A percentile compares a stretch with the other conserved stretches of the same genome.
Conservation (phyloP, 2,797 vertebrate genomes). For the Siniperca obscura region DNA sequence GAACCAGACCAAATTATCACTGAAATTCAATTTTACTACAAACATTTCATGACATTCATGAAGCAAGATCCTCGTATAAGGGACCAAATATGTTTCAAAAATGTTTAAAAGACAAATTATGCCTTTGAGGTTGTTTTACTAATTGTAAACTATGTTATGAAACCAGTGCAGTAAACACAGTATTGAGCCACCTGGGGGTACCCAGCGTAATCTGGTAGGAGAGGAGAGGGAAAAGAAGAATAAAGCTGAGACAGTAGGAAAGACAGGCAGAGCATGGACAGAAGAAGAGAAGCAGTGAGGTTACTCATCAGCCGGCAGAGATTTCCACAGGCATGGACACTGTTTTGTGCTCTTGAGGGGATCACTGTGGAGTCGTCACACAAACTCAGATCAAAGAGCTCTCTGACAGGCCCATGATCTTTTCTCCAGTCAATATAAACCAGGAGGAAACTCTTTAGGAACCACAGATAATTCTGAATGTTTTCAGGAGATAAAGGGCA, state of each 20-base stretch:
- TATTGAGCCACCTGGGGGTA: slow-evolving; percentile 41
- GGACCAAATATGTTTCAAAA: slow-evolving; percentile 23
- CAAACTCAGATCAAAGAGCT: slow-evolving; percentile 91
- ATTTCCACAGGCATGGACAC: slow-evolving; percentile 71
- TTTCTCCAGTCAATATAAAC: slow-evolving; percentile 81
- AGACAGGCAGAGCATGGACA: slow-evolving; percentile 54
- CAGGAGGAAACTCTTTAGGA: slow-evolving; percentile 86
- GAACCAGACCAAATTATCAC: background rate
- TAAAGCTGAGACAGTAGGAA: slow-evolving; percentile 61
- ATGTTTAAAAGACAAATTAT: background rate
- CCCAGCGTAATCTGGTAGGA: slow-evolving; percentile 24
- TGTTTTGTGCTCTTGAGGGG: slow-evolving; percentile 84
- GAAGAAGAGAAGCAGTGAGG: slow-evolving; percentile 34
- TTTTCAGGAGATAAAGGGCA: slow-evolving; percentile 78
- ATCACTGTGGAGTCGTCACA: slow-evolving; percentile 91
- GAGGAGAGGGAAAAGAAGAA: slow-evolving; percentile 15
- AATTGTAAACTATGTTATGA: slow-evolving; percentile 6
- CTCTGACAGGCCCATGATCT: slow-evolving; percentile 69
- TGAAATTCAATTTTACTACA: background rate
- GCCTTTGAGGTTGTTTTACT: background rate
- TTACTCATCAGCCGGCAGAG: slow-evolving; percentile 85
- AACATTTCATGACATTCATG: slow-evolving; percentile 6
- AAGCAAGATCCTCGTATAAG: slow-evolving; percentile 6
- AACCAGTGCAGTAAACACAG: slow-evolving; percentile 12
- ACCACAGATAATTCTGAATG: slow-evolving; percentile 88